A percentile compares a stretch with the other conserved stretches of the same genome.
These are phyloP conservation scores for Drosophila arizonae DNA, from an alignment of 1,140 invertebrate genomes.

Conservation along the genomic window DNA sequence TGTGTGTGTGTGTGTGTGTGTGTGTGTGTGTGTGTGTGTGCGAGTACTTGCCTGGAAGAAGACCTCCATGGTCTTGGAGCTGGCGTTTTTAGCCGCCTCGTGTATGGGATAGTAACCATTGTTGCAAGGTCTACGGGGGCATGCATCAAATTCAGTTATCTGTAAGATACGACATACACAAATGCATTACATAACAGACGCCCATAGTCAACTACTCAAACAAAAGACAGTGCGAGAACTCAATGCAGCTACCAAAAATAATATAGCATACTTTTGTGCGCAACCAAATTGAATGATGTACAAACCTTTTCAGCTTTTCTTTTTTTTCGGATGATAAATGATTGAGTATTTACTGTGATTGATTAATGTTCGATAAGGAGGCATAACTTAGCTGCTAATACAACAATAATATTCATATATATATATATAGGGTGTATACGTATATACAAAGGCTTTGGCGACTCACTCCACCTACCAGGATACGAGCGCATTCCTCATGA, in stretches of 20 bases:
- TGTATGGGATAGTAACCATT: slow-evolving; percentile 95
- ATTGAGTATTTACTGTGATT: slow-evolving; percentile 39
- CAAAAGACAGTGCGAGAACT: slow-evolving; percentile 4
- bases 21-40: neutral
- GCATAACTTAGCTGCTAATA: slow-evolving; percentile 33
- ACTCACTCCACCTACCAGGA: slow-evolving; percentile 87
- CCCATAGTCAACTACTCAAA: slow-evolving; percentile 24
- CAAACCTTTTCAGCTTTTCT: slow-evolving; percentile 53
- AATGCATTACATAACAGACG: slow-evolving; percentile 35
- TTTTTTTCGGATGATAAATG: slow-evolving; percentile 57
- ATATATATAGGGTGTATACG: slow-evolving; percentile 22
- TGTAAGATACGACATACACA: slow-evolving; percentile 82
- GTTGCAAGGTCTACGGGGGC: slow-evolving; percentile 89
- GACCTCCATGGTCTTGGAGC: slow-evolving; percentile 91
- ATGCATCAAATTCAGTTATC: slow-evolving; percentile 89
- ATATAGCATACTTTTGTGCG: slow-evolving; percentile 53
- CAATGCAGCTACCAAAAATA: slow-evolving; percentile 9
- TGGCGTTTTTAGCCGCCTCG: slow-evolving; percentile 93
- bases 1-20: neutral
- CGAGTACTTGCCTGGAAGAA: slow-evolving; percentile 84
- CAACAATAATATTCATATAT: slow-evolving; percentile 20
- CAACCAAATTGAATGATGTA: slow-evolving; percentile 56
- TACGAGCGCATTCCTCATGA: slow-evolving; percentile 89
- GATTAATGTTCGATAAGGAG: slow-evolving; percentile 56
- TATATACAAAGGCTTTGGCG: slow-evolving; percentile 35